Conservation (phyloP, 2,113 vertebrate genomes). For the Neotoma lepida region DNA sequence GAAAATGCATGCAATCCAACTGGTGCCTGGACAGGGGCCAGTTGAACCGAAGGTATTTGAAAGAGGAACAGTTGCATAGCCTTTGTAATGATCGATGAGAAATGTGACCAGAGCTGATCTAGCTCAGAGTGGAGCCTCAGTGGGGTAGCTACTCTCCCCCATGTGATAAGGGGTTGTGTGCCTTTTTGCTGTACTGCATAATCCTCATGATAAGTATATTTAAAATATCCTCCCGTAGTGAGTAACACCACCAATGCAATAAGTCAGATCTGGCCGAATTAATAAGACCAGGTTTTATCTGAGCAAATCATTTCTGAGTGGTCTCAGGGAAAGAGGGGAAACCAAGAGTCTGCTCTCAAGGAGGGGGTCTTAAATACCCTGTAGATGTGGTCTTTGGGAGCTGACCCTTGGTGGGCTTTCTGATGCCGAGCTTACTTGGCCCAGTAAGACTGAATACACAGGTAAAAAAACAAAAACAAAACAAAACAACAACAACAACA, state of each 20-base stretch:
- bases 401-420: too few relatives aligned
- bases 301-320: too few relatives aligned
- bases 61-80: not conserved
- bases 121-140: not conserved
- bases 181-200: not conserved
- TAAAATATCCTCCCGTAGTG: too few relatives aligned
- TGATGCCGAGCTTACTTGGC: not conserved
- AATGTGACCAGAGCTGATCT: not conserved
- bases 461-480: not conserved
- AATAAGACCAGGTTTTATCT: too few relatives aligned
- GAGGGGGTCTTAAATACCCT: too few relatives aligned
- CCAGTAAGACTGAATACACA: not conserved
- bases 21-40: not conserved
- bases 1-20: not conserved
- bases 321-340: too few relatives aligned
- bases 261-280: too few relatives aligned
- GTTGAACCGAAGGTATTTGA: not conserved
- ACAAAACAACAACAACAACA: not conserved
- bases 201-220: too few relatives aligned
- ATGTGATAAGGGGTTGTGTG: not conserved
- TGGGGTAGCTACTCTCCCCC: too few relatives aligned
- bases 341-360: too few relatives aligned
- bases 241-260: too few relatives aligned
- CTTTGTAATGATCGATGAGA: not conserved
- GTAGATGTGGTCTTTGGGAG: too few relatives aligned